Evolutionary conservation across 2,113 vertebrate species (phyloP), one percentile per base, ranked within the genome.

Genomic region (Buteo buteo): DNA sequence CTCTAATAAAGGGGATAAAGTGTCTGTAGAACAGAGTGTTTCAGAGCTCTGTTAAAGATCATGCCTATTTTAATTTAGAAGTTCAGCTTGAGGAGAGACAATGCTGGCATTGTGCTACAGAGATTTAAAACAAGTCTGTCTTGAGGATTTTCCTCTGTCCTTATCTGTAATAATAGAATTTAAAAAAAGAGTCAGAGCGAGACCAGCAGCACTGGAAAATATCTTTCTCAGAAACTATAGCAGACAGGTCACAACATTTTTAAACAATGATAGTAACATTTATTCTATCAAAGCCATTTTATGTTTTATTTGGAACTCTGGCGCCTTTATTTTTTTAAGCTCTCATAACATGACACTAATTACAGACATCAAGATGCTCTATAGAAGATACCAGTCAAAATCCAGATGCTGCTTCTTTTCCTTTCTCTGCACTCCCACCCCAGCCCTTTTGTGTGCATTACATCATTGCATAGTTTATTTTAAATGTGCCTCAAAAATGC

Each of bases 291-390:
- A 99, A 99, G 99, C 98, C 97, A 98, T 99, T 99, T 99, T 98
- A 98, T 99, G 98, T 99, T 99, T 99, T 99, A 99, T 99, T 99
- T 99, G 99, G 98, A 98, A 97, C 98, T 98, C 99, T 99, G 99
- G 99, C 98, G 98, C 99, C 98, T 99, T 98, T 98, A 98, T 98
- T 98, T 97, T 98, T 98, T 98, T 99, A 98, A 98, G 98, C 98
- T 99, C 98, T 98, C 96, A 98, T 97, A 98, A 99, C 98, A 99
- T 98, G 99, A 99, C 99, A 99, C 98, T 99, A 99, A 99, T 99
- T 99, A 99, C 97, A 99, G 98, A 98, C 98, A 99, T 99, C 99
- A 99, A 99, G 98, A 99, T 99, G 98, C 98, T 99, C 96, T 98
- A 98, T 98, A 96, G 98, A 98, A 99, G 98, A 99, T 98, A 97